phyloP scores from a whole-genome alignment of 2,797 vertebrate genomes.

The Cichlasoma orientale region DNA sequence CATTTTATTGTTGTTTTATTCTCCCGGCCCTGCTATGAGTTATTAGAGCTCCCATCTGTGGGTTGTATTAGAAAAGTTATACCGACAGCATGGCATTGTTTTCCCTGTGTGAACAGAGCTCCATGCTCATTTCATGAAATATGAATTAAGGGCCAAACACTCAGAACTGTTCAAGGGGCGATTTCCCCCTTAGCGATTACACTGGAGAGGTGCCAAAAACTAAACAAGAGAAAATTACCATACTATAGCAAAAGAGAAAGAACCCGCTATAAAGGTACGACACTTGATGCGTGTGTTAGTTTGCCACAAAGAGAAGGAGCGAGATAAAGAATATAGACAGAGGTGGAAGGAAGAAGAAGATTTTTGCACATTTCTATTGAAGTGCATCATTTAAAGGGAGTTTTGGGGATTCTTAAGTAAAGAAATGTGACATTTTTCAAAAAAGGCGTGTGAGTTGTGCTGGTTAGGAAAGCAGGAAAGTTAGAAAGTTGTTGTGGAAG shows the following conservation, averaged over 20 bases:
- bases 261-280: conserved; percentile 27
- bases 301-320: background rate
- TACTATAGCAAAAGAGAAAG: conserved; percentile 16
- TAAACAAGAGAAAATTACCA: conserved; percentile 52
- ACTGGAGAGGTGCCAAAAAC: conserved; percentile 55
- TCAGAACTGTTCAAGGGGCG: conserved; percentile 56
- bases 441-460: background rate
- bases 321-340: background rate
- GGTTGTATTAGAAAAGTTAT: conserved; percentile 59
- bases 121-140: conserved; percentile 60
- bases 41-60: conserved; percentile 61
- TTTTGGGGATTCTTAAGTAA: background rate
- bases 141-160: conserved; percentile 63
- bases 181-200: conserved; percentile 65
- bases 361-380: conserved; percentile 4
- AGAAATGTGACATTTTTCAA: background rate
- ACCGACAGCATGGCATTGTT: conserved; percentile 49
- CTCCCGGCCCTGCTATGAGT: conserved; percentile 37
- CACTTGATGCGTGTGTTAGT: background rate
- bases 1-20: conserved; percentile 36
- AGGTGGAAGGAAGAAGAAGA: background rate
- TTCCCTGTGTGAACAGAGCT: conserved; percentile 57
- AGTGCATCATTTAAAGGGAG: conserved; percentile 1
- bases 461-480: background rate
- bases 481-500: background rate